Evolutionary conservation across 2,888 invertebrate genomes (phyloP).

Genomic region (Ischnus inquisitorius): DNA sequence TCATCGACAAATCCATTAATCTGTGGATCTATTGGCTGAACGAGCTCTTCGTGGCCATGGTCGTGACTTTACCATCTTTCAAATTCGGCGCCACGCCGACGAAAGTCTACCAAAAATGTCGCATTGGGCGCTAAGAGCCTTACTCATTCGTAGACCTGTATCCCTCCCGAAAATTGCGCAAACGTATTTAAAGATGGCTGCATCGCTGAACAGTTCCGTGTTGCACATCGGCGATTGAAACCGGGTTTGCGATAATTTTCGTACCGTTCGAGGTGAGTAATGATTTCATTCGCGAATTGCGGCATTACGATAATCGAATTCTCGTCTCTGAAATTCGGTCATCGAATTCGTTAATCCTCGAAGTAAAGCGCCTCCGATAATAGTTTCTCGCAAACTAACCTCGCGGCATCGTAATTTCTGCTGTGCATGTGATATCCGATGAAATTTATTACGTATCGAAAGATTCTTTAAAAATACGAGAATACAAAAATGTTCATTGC

Average conservation of each 20-base stretch:
- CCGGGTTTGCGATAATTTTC: constrained; percentile 18
- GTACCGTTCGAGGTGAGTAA: constrained; percentile 20
- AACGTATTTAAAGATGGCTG: constrained; percentile 39
- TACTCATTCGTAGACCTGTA: no score
- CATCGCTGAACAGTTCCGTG: constrained; percentile 13
- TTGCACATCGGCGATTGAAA: constrained; percentile 32
- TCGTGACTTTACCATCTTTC: no score
- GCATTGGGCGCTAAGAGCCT: no score
- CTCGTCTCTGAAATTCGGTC: background rate
- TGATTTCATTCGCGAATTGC: background rate
- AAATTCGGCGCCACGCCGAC: no score
- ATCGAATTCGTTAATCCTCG: constrained; percentile 2
- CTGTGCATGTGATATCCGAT: background rate
- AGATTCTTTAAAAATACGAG: background rate
- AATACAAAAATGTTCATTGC: background rate
- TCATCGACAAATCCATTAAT: no score
- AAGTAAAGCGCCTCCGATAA: background rate
- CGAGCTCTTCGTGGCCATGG: no score
- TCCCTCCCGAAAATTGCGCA: constrained; percentile 25
- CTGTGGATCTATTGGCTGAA: no score
- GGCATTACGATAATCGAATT: background rate
- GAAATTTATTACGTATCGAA: constrained; percentile 1
- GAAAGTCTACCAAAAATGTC: no score
- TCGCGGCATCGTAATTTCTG: constrained; percentile 16
- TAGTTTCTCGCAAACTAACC: constrained; percentile 23